Conservation (phyloP, 2,113 vertebrate genomes). For the Apaloderma vittatum region DNA sequence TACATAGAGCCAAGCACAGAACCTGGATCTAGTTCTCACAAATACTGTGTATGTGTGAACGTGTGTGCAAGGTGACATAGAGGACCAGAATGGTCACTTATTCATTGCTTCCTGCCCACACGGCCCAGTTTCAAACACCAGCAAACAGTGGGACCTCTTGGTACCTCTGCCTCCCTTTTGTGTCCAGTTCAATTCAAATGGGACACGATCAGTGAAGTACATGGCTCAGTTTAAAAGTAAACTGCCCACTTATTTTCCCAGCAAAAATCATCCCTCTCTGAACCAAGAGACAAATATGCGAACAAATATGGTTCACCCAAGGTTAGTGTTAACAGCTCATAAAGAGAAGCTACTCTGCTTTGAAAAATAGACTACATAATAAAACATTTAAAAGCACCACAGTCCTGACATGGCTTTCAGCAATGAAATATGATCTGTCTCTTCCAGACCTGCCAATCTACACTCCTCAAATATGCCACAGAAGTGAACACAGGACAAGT, state of each 20-base stretch:
- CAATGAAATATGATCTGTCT: rapidly evolving
- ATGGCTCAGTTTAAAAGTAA: background rate
- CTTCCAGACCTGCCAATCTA: background rate
- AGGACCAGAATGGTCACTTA: background rate
- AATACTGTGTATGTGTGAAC: background rate
- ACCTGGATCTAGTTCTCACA: background rate
- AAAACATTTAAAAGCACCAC: background rate
- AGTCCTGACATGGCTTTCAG: background rate
- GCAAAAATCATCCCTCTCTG: background rate
- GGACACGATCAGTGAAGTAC: background rate
- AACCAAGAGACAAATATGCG: background rate
- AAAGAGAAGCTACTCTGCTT: background rate
- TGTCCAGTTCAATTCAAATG: background rate
- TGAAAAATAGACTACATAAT: background rate
- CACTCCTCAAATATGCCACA: rapidly evolving
- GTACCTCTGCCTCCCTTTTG: background rate
- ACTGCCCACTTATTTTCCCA: background rate
- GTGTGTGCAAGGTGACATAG: background rate
- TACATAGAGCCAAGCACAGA: background rate
- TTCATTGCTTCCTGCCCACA: background rate
- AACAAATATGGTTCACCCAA: background rate
- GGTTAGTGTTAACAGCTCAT: background rate
- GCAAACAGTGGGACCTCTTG: background rate
- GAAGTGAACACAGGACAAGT: background rate
- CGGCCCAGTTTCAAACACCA: background rate